Conservation (phyloP, 2,888 invertebrate species). For the Dicyrtomina minuta region DNA sequence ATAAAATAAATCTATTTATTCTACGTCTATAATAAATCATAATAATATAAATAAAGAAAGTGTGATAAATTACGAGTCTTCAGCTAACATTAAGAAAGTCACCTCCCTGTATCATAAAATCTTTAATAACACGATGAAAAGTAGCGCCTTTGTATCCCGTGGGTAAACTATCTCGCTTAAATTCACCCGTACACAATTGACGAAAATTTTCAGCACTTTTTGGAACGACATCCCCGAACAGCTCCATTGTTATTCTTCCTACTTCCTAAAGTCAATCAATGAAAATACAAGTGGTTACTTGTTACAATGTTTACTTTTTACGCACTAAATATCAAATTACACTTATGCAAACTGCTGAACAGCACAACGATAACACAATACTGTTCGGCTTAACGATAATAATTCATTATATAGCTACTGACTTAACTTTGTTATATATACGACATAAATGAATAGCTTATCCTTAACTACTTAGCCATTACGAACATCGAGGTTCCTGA, state of each 20-base stretch:
- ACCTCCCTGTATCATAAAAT: constrained; percentile 99
- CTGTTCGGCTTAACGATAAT: background rate
- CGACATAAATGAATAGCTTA: background rate
- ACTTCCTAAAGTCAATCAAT: constrained; percentile 57
- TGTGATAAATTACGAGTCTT: background rate
- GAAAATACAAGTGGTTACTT: background rate
- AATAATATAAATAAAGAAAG: background rate
- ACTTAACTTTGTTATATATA: no score
- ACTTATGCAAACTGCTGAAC: no score
- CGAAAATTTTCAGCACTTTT: constrained; percentile 97
- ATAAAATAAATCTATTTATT: no score
- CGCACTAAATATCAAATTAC: no score
- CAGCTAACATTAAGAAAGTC: constrained; percentile 93
- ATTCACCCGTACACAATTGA: constrained; percentile 98
- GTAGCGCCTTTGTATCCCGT: constrained; percentile 93
- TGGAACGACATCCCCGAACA: constrained; percentile 95
- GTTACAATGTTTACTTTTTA: no score
- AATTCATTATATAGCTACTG: background rate
- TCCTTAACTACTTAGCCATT: background rate
- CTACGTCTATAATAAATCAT: no score
- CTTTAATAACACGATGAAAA: constrained; percentile 98
- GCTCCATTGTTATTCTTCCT: constrained; percentile 63
- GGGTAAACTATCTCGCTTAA: constrained; percentile 91
- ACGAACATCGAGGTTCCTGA: no score
- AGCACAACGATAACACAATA: no score